These are phyloP conservation scores for Bolinopsis microptera DNA, from an alignment of 37 sponge, comb jelly and placozoan species.

Conservation along the genomic window DNA sequence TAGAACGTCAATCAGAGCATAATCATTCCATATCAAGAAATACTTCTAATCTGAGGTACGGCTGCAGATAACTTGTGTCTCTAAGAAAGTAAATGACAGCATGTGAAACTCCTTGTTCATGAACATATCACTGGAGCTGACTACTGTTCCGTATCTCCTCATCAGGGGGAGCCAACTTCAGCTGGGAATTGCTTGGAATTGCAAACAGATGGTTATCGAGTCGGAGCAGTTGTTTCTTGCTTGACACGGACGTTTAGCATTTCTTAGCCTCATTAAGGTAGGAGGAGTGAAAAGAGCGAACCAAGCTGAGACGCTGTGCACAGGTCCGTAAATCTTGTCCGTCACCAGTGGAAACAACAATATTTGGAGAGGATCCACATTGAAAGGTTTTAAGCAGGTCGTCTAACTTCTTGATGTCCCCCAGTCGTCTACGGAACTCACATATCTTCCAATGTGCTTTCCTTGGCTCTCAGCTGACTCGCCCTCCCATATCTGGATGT, in stretches of 20 bases:
- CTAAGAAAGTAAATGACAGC: neutral
- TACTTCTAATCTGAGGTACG: neutral
- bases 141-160: neutral
- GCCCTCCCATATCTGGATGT: conserved; percentile 38
- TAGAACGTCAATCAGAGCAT: no score
- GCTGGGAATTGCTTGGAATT: conserved; percentile 21
- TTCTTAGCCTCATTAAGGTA: conserved; percentile 36
- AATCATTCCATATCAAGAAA: neutral
- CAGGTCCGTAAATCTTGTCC: neutral
- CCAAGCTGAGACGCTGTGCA: neutral
- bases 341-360: neutral
- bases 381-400: neutral
- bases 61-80: conserved; percentile 37
- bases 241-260: neutral
- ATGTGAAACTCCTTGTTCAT: neutral
- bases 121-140: conserved; percentile 8
- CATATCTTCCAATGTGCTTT: neutral
- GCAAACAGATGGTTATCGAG: conserved; percentile 7
- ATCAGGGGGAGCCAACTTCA: conserved; percentile 1
- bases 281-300: conserved; percentile 2
- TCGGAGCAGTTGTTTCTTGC: neutral
- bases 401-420: neutral
- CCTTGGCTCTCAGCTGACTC: conserved; percentile 29
- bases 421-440: neutral
- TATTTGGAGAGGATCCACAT: neutral